These are phyloP conservation scores for Clupea harengus DNA, from an alignment of 2,113 vertebrate genomes.

Conservation along the genomic window DNA sequence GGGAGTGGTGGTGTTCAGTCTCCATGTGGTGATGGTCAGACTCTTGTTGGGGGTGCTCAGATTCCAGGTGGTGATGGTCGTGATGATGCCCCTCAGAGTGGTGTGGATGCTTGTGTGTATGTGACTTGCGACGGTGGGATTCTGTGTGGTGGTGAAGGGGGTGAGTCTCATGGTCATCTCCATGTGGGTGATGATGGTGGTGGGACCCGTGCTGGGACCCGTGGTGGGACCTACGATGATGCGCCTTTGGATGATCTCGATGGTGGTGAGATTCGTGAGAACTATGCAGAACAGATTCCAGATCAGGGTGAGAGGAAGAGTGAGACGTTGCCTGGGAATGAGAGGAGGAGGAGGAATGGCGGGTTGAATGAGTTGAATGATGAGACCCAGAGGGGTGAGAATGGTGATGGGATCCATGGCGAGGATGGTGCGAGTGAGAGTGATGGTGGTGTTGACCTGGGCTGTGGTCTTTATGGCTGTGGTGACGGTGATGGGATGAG, in stretches of 20 bases:
- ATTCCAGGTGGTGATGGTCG: not conserved
- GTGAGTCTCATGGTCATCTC: not conserved
- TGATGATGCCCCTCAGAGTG: constrained; percentile 18
- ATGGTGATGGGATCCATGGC: not conserved
- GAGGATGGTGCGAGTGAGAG: not conserved
- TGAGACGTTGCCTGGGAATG: not conserved
- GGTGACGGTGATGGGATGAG: constrained; percentile 22
- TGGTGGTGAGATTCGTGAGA: constrained; percentile 10
- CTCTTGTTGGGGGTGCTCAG: not conserved
- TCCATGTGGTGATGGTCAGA: not conserved
- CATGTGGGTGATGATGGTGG: not conserved
- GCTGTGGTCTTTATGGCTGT: constrained; percentile 13
- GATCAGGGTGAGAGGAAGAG: constrained; percentile 25
- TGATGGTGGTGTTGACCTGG: constrained; percentile 6
- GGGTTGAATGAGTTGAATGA: not conserved
- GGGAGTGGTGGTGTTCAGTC: not conserved
- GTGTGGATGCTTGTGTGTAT: not conserved
- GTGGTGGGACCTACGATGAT: constrained; percentile 2
- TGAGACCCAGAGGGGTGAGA: not conserved
- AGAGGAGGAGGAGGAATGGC: not conserved
- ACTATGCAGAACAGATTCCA: not conserved
- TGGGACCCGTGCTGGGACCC: not conserved
- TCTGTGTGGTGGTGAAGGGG: not conserved
- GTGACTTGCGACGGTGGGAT: not conserved
- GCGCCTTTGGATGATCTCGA: not conserved